Percentiles rank a stretch among this genome's conserved stretches.
Evolutionary conservation across 2,113 vertebrate species (phyloP).

Genomic region (Nannobrachium achirus): DNA sequence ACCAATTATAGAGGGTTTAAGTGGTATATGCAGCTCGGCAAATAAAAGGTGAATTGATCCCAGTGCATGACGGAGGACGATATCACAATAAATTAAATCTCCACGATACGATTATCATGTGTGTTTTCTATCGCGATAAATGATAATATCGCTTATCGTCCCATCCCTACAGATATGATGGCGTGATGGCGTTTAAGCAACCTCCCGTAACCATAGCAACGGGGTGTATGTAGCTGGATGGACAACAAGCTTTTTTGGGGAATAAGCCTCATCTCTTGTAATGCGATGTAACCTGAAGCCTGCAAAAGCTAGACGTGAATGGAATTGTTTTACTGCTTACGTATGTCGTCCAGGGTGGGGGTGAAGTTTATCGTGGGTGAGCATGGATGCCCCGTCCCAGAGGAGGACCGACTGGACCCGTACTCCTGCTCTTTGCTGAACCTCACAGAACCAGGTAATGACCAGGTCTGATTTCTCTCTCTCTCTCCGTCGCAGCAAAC

Average conservation of each 20-base stretch:
- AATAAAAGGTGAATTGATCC: too few relatives aligned
- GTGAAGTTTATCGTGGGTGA: constrained; percentile 96
- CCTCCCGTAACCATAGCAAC: constrained; percentile 69
- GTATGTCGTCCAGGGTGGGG: constrained; percentile 89
- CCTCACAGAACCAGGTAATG: constrained; percentile 89
- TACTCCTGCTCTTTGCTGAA: constrained; percentile 95
- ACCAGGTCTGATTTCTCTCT: neutral
- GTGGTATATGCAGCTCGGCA: too few relatives aligned
- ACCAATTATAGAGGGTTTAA: too few relatives aligned
- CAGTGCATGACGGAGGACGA: too few relatives aligned
- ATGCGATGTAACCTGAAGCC: constrained; percentile 26
- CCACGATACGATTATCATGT: too few relatives aligned
- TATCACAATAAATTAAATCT: too few relatives aligned
- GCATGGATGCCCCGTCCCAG: constrained; percentile 88
- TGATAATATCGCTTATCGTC: too few relatives aligned
- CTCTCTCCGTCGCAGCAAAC: neutral
- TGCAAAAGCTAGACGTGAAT: neutral
- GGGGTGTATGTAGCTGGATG: constrained; percentile 22
- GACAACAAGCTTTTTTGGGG: constrained; percentile 57
- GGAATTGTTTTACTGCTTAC: constrained; percentile 16
- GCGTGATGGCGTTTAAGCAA: constrained; percentile 67
- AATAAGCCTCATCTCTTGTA: constrained; percentile 37
- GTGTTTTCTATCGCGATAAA: too few relatives aligned
- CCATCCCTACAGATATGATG: constrained; percentile 48
- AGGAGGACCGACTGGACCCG: constrained; percentile 93